phyloP scores from a whole-genome alignment of 1,140 invertebrate genomes.

The Zophobas atratus region DNA sequence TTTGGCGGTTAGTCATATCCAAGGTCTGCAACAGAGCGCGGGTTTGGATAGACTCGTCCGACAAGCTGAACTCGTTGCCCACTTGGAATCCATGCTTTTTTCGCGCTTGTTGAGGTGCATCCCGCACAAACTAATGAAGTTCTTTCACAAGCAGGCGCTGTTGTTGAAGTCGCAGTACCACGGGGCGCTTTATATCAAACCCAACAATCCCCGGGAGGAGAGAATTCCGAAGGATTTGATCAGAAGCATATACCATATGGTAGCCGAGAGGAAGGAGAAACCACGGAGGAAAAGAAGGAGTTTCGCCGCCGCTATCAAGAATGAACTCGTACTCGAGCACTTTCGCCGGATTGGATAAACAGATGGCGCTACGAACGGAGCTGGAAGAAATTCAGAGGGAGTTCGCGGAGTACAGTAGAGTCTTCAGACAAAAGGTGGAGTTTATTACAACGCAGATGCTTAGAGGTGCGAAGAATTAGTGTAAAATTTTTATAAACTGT shows the following conservation, averaged over 20 bases:
- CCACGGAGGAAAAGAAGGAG: constrained; percentile 55
- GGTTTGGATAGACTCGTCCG: constrained; percentile 85
- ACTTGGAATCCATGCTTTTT: constrained; percentile 86
- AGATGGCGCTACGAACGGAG: constrained; percentile 53
- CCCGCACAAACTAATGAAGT: constrained; percentile 75
- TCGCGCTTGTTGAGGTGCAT: constrained; percentile 79
- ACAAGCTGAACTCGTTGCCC: constrained; percentile 83
- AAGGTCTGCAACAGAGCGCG: constrained; percentile 86
- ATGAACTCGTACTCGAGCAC: constrained; percentile 61
- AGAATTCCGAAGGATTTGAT: constrained; percentile 83
- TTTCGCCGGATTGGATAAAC: constrained; percentile 29
- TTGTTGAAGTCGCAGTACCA: constrained; percentile 81
- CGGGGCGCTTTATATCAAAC: constrained; percentile 79
- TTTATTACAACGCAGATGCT: constrained; percentile 35
- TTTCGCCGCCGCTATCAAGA: constrained; percentile 65
- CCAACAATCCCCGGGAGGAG: constrained; percentile 85
- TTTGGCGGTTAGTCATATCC: constrained; percentile 87
- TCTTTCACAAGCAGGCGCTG: constrained; percentile 79
- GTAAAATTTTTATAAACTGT: constrained; percentile 20
- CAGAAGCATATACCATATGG: constrained; percentile 79
- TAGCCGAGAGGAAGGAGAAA: constrained; percentile 77
- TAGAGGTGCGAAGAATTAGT: constrained; percentile 14
- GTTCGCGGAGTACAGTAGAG: constrained; percentile 47
- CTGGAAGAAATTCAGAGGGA: constrained; percentile 51
- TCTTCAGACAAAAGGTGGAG: constrained; percentile 50